phyloP scores from a whole-genome alignment of 2,888 invertebrate species.

The Andrena minutula region DNA sequence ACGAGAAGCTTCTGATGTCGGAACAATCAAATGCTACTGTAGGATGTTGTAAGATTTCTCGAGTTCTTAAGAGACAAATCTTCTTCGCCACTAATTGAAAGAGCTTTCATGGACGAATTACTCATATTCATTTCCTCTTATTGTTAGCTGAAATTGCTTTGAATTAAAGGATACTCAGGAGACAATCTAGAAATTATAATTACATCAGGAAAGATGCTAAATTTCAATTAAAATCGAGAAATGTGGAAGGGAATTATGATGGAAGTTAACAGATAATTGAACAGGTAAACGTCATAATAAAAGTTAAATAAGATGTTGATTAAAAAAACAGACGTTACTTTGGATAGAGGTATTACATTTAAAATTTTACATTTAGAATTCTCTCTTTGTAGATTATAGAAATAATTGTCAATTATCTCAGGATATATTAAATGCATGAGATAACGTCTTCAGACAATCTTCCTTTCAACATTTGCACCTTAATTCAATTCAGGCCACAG shows the following conservation, averaged over 20 bases:
- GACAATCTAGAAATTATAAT: constrained; percentile 1
- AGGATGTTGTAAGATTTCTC: neutral
- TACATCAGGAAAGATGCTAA: neutral
- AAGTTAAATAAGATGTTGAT: neutral
- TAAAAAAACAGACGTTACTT: too few relatives aligned
- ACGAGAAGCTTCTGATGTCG: too few relatives aligned
- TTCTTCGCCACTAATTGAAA: neutral
- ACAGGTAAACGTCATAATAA: neutral
- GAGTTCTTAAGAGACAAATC: constrained; percentile 7
- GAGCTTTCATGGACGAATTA: neutral
- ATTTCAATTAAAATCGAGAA: constrained; percentile 14
- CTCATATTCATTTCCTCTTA: neutral
- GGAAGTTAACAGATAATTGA: neutral
- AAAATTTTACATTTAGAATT: too few relatives aligned
- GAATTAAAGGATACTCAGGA: constrained; percentile 25
- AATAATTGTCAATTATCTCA: too few relatives aligned
- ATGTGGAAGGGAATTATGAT: constrained; percentile 4
- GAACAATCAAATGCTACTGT: neutral
- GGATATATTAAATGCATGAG: too few relatives aligned
- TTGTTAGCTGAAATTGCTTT: neutral
- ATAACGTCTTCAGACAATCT: too few relatives aligned
- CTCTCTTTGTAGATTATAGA: too few relatives aligned
- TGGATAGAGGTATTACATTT: too few relatives aligned
- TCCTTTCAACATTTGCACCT: constrained; percentile 30
- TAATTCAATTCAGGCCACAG: neutral